A percentile compares a stretch with the other conserved stretches of the same genome.
Conservation (phyloP, 1,140 invertebrate species). For the Conopomorpha cramerella region DNA sequence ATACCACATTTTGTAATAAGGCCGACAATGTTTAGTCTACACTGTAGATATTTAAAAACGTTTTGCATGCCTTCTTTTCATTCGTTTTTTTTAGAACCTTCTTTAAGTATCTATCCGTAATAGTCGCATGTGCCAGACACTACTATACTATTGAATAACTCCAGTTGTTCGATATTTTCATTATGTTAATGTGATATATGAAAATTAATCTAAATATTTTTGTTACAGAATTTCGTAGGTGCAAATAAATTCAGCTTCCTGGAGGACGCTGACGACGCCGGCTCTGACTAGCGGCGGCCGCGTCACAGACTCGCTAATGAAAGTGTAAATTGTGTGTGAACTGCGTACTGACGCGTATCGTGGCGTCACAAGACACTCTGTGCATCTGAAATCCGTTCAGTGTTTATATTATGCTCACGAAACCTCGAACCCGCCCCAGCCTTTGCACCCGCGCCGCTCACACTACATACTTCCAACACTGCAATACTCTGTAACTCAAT, state of each 20-base stretch:
- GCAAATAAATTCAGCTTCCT: slow-evolving; percentile 65
- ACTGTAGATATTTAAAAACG: too few species aligned
- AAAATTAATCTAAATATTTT: background rate
- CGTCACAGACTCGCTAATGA: slow-evolving; percentile 17
- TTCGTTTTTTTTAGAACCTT: too few species aligned
- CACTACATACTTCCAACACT: slow-evolving; percentile 2
- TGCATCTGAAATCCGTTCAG: slow-evolving; percentile 30
- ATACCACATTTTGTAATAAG: too few species aligned
- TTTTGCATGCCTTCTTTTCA: too few species aligned
- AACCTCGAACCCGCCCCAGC: slow-evolving; percentile 35
- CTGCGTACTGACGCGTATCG: slow-evolving; percentile 48
- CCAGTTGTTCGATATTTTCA: background rate
- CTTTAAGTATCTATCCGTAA: too few species aligned
- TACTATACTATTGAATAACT: background rate
- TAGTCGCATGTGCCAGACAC: too few species aligned
- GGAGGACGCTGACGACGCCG: slow-evolving; percentile 45
- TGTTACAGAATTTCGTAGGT: slow-evolving; percentile 65
- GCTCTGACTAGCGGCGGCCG: slow-evolving; percentile 23
- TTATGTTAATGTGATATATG: background rate
- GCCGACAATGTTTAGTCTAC: too few species aligned
- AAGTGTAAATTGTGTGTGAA: slow-evolving; percentile 40
- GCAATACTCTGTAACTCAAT: background rate
- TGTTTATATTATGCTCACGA: slow-evolving; percentile 34
- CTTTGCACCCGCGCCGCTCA: slow-evolving; percentile 14
- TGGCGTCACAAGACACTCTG: slow-evolving; percentile 19